Conservation (phyloP, 2,888 invertebrate species). For the Drosophila greeni region DNA sequence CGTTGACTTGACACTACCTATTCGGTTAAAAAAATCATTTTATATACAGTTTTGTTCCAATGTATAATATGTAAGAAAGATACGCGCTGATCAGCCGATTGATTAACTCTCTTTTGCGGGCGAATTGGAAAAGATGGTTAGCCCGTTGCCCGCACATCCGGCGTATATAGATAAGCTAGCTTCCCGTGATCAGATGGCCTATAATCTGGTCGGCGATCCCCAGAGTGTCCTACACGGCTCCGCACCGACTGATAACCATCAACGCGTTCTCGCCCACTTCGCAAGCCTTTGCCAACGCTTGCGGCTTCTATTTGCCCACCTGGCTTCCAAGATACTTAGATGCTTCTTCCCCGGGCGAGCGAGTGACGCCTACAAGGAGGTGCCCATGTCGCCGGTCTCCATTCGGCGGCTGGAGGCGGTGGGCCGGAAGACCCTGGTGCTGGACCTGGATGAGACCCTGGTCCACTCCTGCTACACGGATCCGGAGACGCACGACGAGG, state of each 20-base stretch:
- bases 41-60: background rate
- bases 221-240: background rate
- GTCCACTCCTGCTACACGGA: constrained; percentile 58
- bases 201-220: background rate
- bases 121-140: constrained; percentile 16
- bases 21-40: background rate
- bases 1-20: background rate
- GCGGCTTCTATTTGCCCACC: constrained; percentile 2
- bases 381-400: constrained; percentile 29
- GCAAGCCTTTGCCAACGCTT: constrained; percentile 39
- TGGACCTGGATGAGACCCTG: constrained; percentile 61
- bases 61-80: constrained; percentile 12
- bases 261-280: background rate
- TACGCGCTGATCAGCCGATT: background rate
- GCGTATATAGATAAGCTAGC: constrained; percentile 4
- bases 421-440: constrained; percentile 47
- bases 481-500: constrained; percentile 35
- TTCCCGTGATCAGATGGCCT: constrained; percentile 1
- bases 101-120: background rate
- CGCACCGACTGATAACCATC: background rate
- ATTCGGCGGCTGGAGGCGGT: constrained; percentile 3
- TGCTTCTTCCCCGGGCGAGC: background rate
- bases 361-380: constrained; percentile 28
- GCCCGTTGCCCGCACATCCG: constrained; percentile 2
- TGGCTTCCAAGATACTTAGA: constrained; percentile 13